A percentile compares a stretch with the other conserved stretches of the same genome.
These are phyloP conservation scores for Drosophila macrothrix DNA, from an alignment of 2,888 invertebrate genomes.

Conservation along the genomic window DNA sequence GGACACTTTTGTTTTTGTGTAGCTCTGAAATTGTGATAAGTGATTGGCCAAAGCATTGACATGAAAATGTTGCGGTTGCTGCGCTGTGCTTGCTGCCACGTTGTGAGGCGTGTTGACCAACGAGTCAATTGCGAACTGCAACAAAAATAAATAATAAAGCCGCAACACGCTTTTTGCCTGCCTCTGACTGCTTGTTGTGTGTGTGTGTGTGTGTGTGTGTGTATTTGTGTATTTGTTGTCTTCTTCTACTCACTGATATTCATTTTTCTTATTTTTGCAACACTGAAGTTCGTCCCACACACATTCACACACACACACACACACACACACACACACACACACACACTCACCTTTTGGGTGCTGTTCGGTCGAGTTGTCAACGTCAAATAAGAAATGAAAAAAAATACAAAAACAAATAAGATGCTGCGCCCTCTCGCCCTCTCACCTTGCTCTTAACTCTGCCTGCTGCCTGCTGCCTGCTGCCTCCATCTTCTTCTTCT, in stretches of 20 bases:
- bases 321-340: constrained; percentile 32
- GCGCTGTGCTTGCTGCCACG: constrained; percentile 37
- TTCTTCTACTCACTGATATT: constrained; percentile 5
- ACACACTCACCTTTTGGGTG: constrained; percentile 50
- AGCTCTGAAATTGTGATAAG: neutral
- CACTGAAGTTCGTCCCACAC: constrained; percentile 73
- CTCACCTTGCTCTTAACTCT: constrained; percentile 10
- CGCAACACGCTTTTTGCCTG: constrained; percentile 14
- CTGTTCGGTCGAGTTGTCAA: constrained; percentile 67
- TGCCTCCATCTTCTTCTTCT: constrained; percentile 1
- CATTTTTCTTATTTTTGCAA: constrained; percentile 34
- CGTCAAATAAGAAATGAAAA: constrained; percentile 40
- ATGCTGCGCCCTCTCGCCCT: constrained; percentile 57
- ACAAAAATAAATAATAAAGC: constrained; percentile 23
- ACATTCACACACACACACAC: constrained; percentile 30
- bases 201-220: neutral
- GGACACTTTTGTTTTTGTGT: neutral
- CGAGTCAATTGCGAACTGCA: constrained; percentile 78
- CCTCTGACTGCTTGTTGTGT: neutral
- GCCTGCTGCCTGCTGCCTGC: constrained; percentile 4
- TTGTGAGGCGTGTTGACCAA: constrained; percentile 73
- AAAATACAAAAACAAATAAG: constrained; percentile 15
- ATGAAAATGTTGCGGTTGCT: neutral
- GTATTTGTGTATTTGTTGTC: neutral
- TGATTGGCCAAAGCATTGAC: neutral